These are phyloP conservation scores for Pterocles gutturalis DNA, from an alignment of 2,113 vertebrate genomes.

Conservation along the genomic window DNA sequence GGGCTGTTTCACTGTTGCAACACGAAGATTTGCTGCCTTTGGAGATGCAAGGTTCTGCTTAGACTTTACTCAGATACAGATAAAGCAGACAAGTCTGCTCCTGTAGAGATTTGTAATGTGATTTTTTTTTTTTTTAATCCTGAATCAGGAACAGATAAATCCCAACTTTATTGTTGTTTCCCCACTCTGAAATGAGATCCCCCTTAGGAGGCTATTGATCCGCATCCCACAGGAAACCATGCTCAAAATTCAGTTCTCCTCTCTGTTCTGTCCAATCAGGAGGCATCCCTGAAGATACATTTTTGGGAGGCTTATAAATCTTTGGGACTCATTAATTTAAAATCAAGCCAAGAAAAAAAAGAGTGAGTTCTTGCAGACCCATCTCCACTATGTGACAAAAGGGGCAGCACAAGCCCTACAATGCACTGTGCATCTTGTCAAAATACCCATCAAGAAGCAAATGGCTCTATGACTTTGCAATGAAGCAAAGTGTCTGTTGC, in stretches of 20 bases:
- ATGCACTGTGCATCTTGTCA: background rate
- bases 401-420: accelerated
- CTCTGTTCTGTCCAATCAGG: background rate
- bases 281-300: background rate
- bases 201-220: background rate
- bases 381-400: accelerated
- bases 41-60: background rate
- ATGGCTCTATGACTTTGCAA: background rate
- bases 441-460: background rate
- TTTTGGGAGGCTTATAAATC: background rate
- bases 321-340: background rate
- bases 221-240: background rate
- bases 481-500: background rate
- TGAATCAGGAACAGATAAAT: background rate
- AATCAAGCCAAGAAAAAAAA: background rate
- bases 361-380: background rate
- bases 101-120: accelerated
- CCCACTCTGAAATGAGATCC: background rate
- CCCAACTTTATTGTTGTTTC: background rate
- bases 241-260: background rate
- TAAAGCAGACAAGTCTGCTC: background rate
- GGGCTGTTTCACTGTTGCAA: background rate
- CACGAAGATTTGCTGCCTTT: background rate
- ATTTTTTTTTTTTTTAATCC: background rate
- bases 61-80: background rate